Evolutionary conservation across 2,797 vertebrate species (phyloP).

Genomic region (Silurus aristotelis): DNA sequence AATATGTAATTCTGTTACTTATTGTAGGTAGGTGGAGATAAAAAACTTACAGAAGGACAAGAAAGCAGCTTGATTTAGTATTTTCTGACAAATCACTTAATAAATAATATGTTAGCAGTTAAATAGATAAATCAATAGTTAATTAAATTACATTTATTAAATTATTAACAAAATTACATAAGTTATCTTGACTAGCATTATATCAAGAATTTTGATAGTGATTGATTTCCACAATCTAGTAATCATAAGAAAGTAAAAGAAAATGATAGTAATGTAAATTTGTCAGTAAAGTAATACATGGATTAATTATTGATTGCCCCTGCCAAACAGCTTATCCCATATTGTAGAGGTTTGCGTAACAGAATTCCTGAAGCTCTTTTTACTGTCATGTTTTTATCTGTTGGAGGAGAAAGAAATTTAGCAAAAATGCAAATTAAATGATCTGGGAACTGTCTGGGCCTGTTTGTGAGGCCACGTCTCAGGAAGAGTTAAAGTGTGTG

Average conservation of each 20-base stretch:
- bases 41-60: not conserved
- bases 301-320: not conserved
- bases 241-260: not conserved
- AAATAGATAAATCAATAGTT: not conserved
- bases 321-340: not conserved
- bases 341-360: conserved; percentile 10
- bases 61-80: not conserved
- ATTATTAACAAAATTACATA: too few relatives aligned
- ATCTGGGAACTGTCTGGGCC: conserved; percentile 44
- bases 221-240: not conserved
- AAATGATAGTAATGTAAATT: not conserved
- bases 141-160: too few relatives aligned
- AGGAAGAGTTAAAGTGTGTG: not conserved
- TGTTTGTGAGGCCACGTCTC: conserved; percentile 28
- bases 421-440: conserved; percentile 8
- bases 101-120: not conserved
- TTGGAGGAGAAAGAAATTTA: conserved; percentile 42
- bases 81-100: not conserved
- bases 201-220: not conserved
- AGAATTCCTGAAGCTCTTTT: conserved; percentile 24
- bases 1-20: conserved; percentile 26
- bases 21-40: not conserved
- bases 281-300: not conserved
- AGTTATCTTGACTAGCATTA: not conserved
- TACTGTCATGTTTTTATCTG: conserved; percentile 45